phyloP scores from a whole-genome alignment of 2,888 invertebrate genomes.

The Amphimallon solstitiale region DNA sequence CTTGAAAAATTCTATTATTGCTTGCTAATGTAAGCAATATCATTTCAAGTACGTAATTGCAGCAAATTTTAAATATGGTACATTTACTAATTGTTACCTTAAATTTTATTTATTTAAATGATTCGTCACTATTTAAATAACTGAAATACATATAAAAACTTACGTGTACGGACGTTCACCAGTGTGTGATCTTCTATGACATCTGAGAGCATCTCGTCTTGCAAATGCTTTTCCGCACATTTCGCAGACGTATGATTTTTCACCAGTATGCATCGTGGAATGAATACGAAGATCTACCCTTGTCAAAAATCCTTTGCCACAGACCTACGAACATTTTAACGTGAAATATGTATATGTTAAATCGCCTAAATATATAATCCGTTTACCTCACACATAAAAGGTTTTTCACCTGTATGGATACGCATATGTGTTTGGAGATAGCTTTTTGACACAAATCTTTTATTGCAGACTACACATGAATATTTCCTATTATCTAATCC shows the following conservation, averaged over 20 bases:
- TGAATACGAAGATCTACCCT: slow-evolving; percentile 70
- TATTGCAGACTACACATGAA: slow-evolving; percentile 69
- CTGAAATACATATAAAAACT: slow-evolving; percentile 14
- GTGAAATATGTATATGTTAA: slow-evolving; percentile 18
- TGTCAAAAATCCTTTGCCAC: slow-evolving; percentile 70
- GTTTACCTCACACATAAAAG: slow-evolving; percentile 68
- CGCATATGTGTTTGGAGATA: slow-evolving; percentile 69
- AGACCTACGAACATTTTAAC: slow-evolving; percentile 54
- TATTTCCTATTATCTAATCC: slow-evolving; percentile 70
- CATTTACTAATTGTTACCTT: no score
- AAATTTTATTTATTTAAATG: no score
- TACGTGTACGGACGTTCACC: slow-evolving; percentile 68
- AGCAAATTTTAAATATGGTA: no score
- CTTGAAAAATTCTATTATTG: no score
- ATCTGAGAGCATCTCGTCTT: slow-evolving; percentile 68
- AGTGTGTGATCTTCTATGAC: slow-evolving; percentile 69
- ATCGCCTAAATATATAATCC: neutral
- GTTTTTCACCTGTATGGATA: slow-evolving; percentile 71
- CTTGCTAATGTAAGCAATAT: no score
- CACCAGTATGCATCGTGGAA: slow-evolving; percentile 71
- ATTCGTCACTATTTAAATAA: no score
- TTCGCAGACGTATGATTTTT: slow-evolving; percentile 71
- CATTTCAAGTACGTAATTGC: no score
- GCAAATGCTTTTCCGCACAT: slow-evolving; percentile 72
- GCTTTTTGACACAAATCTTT: slow-evolving; percentile 71